Conservation (phyloP, 2,113 vertebrate species). For the Salminus brasiliensis region DNA sequence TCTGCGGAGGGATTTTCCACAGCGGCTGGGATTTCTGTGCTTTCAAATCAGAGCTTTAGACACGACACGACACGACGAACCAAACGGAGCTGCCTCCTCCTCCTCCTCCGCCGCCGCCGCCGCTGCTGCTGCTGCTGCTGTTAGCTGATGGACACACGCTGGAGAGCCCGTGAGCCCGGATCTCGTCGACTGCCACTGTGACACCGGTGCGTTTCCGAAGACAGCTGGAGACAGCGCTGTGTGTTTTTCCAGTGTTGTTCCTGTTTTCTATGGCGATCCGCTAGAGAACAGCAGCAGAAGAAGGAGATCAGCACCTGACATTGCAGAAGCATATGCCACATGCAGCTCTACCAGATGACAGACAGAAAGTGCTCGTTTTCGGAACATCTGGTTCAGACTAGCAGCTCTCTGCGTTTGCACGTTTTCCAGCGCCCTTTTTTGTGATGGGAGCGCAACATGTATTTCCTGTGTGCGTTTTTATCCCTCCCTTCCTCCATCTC, state of each 20-base stretch:
- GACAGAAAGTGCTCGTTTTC: not conserved
- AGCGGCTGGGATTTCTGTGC: slow-evolving; percentile 34
- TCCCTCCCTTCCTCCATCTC: not conserved
- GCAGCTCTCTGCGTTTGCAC: not conserved
- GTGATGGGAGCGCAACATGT: slow-evolving; percentile 66
- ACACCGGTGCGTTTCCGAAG: not conserved
- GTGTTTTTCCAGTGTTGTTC: not conserved
- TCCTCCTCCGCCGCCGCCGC: no score
- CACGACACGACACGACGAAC: fast-evolving
- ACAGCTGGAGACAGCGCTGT: no score
- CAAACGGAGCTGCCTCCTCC: not conserved
- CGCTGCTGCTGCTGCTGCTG: no score
- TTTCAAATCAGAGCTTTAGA: not conserved
- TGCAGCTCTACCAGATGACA: slow-evolving; percentile 9
- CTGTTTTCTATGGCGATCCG: not conserved
- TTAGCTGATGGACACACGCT: not conserved
- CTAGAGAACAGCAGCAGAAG: not conserved
- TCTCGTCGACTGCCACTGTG: not conserved
- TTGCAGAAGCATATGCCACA: not conserved
- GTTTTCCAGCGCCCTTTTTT: no score
- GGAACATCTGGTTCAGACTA: not conserved
- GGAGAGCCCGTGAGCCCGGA: not conserved
- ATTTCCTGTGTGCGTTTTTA: slow-evolving; percentile 41
- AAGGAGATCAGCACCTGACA: not conserved
- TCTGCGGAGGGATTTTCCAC: slow-evolving; percentile 30